phyloP scores from a whole-genome alignment of 2,797 vertebrate genomes.

The Alfaro cultratus region DNA sequence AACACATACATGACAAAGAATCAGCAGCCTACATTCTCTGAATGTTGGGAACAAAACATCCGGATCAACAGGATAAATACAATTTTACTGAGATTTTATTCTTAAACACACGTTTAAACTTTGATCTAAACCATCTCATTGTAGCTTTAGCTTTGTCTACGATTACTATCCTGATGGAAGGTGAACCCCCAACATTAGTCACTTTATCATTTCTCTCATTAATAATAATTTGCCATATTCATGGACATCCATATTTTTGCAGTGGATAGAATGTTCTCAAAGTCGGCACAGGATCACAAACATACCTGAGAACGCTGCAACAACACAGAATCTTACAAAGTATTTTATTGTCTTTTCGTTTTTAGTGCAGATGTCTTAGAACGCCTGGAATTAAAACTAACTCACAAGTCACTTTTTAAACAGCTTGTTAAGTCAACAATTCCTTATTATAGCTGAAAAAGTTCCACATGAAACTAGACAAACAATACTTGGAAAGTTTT shows the following conservation, averaged over 20 bases:
- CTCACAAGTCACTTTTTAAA: too few species aligned
- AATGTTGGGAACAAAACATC: not conserved
- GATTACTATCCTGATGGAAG: not conserved
- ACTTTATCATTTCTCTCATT: not conserved
- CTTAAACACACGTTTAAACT: not conserved
- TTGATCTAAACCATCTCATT: not conserved
- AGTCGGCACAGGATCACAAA: not conserved
- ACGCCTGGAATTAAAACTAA: too few species aligned
- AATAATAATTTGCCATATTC: not conserved
- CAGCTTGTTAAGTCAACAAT: too few species aligned
- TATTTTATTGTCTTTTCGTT: too few species aligned
- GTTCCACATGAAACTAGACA: too few species aligned
- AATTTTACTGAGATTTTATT: not conserved
- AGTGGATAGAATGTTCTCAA: not conserved
- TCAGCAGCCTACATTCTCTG: not conserved
- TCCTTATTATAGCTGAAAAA: too few species aligned
- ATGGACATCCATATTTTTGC: not conserved
- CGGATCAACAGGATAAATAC: not conserved
- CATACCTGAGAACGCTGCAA: not conserved
- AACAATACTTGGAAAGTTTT: too few species aligned
- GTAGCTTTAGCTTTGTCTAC: not conserved
- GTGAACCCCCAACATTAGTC: not conserved
- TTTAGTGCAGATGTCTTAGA: too few species aligned
- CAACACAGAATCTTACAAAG: too few species aligned
- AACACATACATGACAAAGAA: not conserved